Conservation (phyloP, 2,888 invertebrate species). For the Ormyrus labotus region DNA sequence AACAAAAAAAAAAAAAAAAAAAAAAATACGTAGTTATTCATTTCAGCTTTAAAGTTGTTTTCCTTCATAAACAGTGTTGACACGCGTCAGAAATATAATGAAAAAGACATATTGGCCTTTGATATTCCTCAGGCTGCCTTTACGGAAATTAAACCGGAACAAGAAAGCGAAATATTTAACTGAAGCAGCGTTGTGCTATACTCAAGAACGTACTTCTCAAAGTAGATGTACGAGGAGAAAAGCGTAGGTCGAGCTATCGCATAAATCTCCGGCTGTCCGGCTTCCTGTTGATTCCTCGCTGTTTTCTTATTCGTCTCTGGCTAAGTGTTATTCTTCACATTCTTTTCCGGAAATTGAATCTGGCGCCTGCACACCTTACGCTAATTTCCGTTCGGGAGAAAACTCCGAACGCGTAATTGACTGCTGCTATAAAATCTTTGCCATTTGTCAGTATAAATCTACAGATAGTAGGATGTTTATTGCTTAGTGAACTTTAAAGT, state of each 20-base stretch:
- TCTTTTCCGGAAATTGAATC: constrained; percentile 35
- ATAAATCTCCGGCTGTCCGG: constrained; percentile 24
- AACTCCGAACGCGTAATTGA: constrained; percentile 15
- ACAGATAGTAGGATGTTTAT: neutral
- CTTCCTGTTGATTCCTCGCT: constrained; percentile 22
- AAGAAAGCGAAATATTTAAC: neutral
- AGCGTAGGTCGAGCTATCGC: neutral
- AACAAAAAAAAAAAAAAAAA: too few species aligned
- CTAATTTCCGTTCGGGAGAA: constrained; percentile 23
- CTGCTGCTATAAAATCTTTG: neutral
- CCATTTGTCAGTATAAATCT: neutral
- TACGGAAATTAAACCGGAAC: constrained; percentile 13
- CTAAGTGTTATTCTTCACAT: constrained; percentile 1
- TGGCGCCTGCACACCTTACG: neutral
- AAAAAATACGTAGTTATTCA: too few species aligned
- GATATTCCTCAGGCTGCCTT: too few species aligned
- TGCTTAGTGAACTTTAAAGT: neutral
- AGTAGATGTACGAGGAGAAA: neutral
- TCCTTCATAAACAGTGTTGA: too few species aligned
- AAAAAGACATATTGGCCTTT: too few species aligned
- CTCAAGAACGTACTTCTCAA: too few species aligned
- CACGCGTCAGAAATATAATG: too few species aligned
- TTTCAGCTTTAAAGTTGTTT: too few species aligned
- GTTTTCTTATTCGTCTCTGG: neutral
- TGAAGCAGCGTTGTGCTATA: neutral